Evolutionary conservation across 1,140 invertebrate species (phyloP).

Genomic region (Popillia japonica): DNA sequence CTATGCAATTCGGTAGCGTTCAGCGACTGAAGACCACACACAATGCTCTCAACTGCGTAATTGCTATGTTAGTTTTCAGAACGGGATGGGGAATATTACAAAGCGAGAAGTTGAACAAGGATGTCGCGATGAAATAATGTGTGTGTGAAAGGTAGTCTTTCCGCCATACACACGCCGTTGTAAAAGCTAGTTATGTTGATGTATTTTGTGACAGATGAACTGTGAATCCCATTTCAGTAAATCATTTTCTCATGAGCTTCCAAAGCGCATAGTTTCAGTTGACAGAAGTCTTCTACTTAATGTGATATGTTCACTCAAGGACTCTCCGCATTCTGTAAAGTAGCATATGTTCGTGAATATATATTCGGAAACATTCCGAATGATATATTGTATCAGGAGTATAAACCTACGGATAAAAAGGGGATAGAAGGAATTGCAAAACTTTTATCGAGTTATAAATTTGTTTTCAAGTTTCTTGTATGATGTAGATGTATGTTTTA

Average conservation of each 20-base stretch:
- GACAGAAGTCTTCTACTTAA: constrained; percentile 41
- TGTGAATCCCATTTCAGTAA: constrained; percentile 60
- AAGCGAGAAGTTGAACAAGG: neutral
- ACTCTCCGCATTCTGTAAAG: constrained; percentile 1
- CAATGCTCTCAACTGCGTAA: constrained; percentile 1
- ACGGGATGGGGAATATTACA: neutral
- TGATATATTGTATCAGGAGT: neutral
- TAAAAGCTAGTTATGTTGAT: constrained; percentile 51
- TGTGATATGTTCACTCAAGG: constrained; percentile 41
- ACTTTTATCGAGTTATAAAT: neutral
- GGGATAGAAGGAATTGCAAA: neutral
- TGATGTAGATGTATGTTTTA: too few relatives aligned
- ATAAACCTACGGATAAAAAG: neutral
- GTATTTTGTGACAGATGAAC: constrained; percentile 59
- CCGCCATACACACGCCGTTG: neutral
- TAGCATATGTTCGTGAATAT: neutral
- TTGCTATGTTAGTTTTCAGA: neutral
- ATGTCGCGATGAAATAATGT: neutral
- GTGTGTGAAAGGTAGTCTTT: constrained; percentile 6
- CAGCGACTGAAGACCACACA: constrained; percentile 25
- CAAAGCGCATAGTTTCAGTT: constrained; percentile 21
- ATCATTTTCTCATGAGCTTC: constrained; percentile 56
- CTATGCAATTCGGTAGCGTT: constrained; percentile 14
- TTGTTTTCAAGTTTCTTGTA: too few relatives aligned
- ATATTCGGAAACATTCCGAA: neutral